Base-by-base conservation (phyloP, 92 coral and sea anemone genomes). In the Actinostola sp. region DNA sequence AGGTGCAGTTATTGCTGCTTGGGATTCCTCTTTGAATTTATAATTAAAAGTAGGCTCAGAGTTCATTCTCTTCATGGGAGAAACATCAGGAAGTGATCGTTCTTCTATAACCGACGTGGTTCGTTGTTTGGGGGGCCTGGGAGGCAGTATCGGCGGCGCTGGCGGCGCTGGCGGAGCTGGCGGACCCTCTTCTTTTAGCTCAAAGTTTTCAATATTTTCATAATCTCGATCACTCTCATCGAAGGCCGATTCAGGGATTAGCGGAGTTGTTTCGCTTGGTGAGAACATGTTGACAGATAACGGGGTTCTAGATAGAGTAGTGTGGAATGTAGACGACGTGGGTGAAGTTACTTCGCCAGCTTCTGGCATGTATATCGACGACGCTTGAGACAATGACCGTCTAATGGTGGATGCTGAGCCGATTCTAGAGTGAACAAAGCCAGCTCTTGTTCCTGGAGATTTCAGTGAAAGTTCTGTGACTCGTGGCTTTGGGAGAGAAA, bases 391-490 rank as follows among this genome's bases (percentile, higher is more conserved):
- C 4, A 73, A 24, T 26, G 66, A 53, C 12, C 92, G 70, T 41
- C 81, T 71, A 44, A 90, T 62, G 1, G 92, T 64, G 12, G 97
- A 52, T 50, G 84, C 86, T 25, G 89, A 80, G 28, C 89, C 67
- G 48, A 90, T 80, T 19, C 96, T 89, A 10, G 90, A 86, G 38
- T 65, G 67, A 41, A 82, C 66, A 38, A 80, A 77, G 26, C 85
- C 76, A 3, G 92, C 80, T 45, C 84, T 82, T 44, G 84, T 82
- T 1, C 99, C 99, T 5, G 99, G 99, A 2, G 97, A 92, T 54
- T 82, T 88, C 44, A 88, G 94, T 8, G 84, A 75, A 42, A 79
- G 43, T 23, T 95, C 99, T 19, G 93, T 85, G 56, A 73, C 84
- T 5, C 97, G 89, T 21, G 97, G 89, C 98, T 94, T n/a, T n/a